Evolutionary conservation across 2,797 vertebrate genomes (phyloP).

Genomic region (Oophaga sylvatica): DNA sequence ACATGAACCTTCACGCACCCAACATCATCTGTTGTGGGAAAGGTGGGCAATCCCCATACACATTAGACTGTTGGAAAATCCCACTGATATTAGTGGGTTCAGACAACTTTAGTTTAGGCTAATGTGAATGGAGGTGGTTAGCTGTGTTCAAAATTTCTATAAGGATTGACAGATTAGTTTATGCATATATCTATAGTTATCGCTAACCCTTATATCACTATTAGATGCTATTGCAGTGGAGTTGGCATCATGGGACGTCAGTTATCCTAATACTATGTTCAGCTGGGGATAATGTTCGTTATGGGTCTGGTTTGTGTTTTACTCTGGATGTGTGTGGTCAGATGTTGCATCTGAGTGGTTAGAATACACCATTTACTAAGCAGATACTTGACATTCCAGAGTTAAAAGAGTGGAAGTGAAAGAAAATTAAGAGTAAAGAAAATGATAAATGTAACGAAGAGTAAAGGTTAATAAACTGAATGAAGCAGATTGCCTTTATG

Average conservation of each 20-base stretch:
- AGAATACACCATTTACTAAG: constrained; percentile 31
- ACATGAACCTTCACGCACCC: no score
- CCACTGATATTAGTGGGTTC: no score
- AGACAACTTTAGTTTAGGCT: no score
- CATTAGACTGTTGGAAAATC: no score
- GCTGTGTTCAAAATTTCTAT: neutral
- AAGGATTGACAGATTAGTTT: neutral
- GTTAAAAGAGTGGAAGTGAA: constrained; percentile 38
- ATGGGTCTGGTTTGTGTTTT: neutral
- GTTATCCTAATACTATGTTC: neutral
- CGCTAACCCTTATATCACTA: neutral
- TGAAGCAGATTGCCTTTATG: neutral
- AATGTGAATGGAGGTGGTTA: no score
- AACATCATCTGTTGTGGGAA: no score
- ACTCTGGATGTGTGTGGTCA: neutral
- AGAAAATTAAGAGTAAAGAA: constrained; percentile 36
- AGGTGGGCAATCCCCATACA: no score
- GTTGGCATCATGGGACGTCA: neutral
- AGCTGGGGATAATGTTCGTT: neutral
- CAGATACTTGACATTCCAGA: constrained; percentile 44
- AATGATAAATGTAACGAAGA: constrained; percentile 16
- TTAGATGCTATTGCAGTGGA: neutral
- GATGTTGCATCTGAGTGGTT: neutral
- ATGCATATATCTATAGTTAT: neutral
- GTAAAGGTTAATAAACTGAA: constrained; percentile 47